Evolutionary conservation across 1,140 invertebrate genomes (phyloP), one percentile per base, ranked within the genome.

Genomic region (Calosoma granatense): DNA sequence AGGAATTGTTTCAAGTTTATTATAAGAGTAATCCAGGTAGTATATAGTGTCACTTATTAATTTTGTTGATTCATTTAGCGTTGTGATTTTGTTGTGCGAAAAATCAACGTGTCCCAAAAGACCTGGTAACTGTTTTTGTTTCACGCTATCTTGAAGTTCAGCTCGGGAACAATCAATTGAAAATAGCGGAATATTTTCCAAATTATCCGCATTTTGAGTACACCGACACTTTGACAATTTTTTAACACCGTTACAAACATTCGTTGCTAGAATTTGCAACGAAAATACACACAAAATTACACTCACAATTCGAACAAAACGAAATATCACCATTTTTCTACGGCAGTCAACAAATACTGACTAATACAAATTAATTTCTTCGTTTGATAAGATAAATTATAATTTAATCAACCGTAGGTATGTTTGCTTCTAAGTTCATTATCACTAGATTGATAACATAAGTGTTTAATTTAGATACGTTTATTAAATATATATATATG

Each of bases 1-100:
- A n/a, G 60, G 56, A 9, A 81, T 70, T 15, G 65, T 59, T 21
- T 52, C 60, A 26, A 80, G 76, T 52, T 58, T 59, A 62, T 80
- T 80, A 36, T 68, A 61, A 14, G 59, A 61, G 21, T 66, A 57
- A 20, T 57, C 59, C 20, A 68, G 54, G 26, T 51, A 51, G 14
- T 56, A 30, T 36, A 68, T 11, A 19, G 6, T 4, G 43, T 22
- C 15, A 53, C 51, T 56, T 54, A 43, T 14, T 22, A 51, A 21
- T 53, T 12, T 52, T 60, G n/a, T 22, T n/a, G 22, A 54, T 61
- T 52, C 15, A 43, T 68, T 60, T 41, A 69, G 56, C n/a, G 52
- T 20, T 58, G 54, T 41, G n/a, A 70, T 65, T n/a, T 57, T 43
- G 53, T 70, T 70, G 20, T 61, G 54, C 12, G 65, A 67, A 15